Percentiles rank a stretch among this genome's conserved stretches.
Evolutionary conservation across 2,797 vertebrate species (phyloP).

Genomic region (Sebastes reedi): DNA sequence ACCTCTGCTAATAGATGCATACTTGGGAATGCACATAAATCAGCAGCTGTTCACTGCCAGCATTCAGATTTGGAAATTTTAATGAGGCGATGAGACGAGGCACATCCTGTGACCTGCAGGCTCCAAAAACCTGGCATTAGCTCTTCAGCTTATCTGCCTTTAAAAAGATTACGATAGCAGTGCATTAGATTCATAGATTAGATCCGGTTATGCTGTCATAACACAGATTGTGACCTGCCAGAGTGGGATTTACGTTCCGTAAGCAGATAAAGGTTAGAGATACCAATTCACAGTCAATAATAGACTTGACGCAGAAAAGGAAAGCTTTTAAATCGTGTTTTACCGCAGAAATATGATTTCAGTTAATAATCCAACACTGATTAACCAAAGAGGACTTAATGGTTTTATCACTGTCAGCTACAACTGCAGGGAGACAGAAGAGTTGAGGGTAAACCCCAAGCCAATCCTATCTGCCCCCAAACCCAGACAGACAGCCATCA

Average conservation of each 20-base stretch:
- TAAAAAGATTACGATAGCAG: conserved; percentile 62
- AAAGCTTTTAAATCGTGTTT: conserved; percentile 13
- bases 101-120: conserved; percentile 22
- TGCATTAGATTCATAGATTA: conserved; percentile 58
- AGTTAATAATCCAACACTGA: conserved; percentile 32
- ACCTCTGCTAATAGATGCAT: neutral
- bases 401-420: conserved; percentile 11
- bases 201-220: neutral
- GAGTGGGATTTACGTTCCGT: conserved; percentile 22
- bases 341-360: neutral
- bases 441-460: conserved; percentile 23
- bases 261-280: conserved; percentile 46
- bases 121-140: conserved; percentile 46
- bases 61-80: conserved; percentile 37
- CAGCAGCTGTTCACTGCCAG: conserved; percentile 25
- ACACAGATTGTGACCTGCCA: conserved; percentile 36
- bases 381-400: conserved; percentile 27
- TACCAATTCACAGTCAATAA: neutral
- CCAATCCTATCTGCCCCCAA: conserved; percentile 32
- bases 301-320: neutral
- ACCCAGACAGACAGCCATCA: conserved; percentile 43
- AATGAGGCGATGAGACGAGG: conserved; percentile 22
- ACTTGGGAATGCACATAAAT: conserved; percentile 15
- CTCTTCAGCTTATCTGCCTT: conserved; percentile 55
- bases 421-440: neutral